Base-by-base conservation (phyloP, 2,113 vertebrate genomes). In the Zapus hudsonius region DNA sequence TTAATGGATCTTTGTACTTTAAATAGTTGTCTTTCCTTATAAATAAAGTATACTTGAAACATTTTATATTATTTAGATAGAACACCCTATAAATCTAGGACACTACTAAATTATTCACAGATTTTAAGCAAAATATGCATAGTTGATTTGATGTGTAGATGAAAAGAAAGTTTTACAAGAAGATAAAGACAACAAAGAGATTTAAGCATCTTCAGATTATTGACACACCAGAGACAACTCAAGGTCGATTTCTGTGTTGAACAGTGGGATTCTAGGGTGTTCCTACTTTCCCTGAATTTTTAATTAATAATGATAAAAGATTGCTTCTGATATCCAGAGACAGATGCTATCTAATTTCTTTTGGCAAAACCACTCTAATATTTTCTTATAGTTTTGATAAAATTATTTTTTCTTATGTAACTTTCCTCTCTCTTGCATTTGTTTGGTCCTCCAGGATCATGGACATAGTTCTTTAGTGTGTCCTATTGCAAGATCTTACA, bases 91-190 rank as follows among this genome's bases (percentile, higher is more conserved):
- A 92, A 96, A 95, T 96, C 78, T 97, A 96, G 95, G 95, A 67
- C 89, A 95, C 33, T 40, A 82, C 17, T 96, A 91, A 97, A 97
- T 96, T 94, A 96, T 96, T 97, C 76, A 94, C 27, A 89, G 57
- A 61, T 96, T 96, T 95, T 94, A 96, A 97, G 92, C 0, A 79
- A 96, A 69, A 89, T 66, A 85, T 67, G 86, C 82, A n/a, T 57
- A 20, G 33, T 52, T 85, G 76, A 93, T 78, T 84, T 91, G 76
- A 61, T 83, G 89, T 83, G 78, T 82, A 87, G 25, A 90, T 75
- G 75, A 94, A 95, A 96, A 94, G 95, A 57, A 96, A 52, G 19
- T n/a, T 89, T 2, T 0, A 86, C 91, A 96, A 97, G 78, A 69
- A 89, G 87, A 93, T 70, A 55, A 91, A 70, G 47, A 70, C 78